These are phyloP conservation scores for Torymus auratus DNA, from an alignment of 2,888 invertebrate genomes.

Conservation along the genomic window DNA sequence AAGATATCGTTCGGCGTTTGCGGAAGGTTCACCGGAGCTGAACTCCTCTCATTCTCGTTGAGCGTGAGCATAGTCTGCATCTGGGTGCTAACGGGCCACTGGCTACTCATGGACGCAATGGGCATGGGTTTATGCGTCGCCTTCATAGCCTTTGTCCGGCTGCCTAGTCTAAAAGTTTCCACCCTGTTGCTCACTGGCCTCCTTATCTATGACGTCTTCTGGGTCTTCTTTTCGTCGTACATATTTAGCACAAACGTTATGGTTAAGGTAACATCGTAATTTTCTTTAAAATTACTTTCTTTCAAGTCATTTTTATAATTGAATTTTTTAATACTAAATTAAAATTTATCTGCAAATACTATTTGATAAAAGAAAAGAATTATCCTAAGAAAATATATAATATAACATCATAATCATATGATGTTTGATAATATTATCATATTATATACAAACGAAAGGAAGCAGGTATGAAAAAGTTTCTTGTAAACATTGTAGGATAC, in stretches of 20 bases:
- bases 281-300: not conserved
- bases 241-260: conserved; percentile 99
- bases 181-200: conserved; percentile 95
- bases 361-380: no score
- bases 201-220: conserved; percentile 97
- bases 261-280: conserved; percentile 87
- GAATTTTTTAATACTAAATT: no score
- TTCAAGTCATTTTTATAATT: no score
- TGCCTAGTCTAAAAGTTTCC: conserved; percentile 97
- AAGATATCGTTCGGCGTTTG: conserved; percentile 94
- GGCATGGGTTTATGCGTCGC: conserved; percentile 99
- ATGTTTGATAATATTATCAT: no score
- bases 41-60: conserved; percentile 93
- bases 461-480: no score
- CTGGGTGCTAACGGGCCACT: conserved; percentile 98
- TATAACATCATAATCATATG: no score
- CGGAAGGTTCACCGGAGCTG: conserved; percentile 96
- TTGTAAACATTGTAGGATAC: no score
- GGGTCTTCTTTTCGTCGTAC: conserved; percentile 99
- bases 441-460: no score
- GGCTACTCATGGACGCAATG: conserved; percentile 99
- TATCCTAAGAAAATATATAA: no score
- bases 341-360: no score
- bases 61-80: conserved; percentile 96
- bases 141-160: conserved; percentile 96